A percentile compares a stretch with the other conserved stretches of the same genome.
These are phyloP conservation scores for Drosophila subobscura DNA, from an alignment of 1,140 invertebrate genomes.

Conservation along the genomic window DNA sequence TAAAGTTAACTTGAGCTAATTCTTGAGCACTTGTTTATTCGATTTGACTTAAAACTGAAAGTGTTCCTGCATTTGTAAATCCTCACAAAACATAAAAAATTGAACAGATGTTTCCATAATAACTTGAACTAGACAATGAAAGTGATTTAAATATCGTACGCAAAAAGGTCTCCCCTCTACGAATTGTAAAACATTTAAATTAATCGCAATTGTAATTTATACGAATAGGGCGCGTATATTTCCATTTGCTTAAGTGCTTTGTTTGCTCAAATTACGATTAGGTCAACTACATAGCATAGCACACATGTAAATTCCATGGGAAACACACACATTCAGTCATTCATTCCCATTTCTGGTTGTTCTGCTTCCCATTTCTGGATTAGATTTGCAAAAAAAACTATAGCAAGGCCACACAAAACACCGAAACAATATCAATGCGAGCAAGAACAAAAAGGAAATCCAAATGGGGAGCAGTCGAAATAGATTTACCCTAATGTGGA, in stretches of 20 bases:
- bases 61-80: too few species aligned
- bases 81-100: too few species aligned
- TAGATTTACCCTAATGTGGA: neutral
- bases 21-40: too few species aligned
- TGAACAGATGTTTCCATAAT: too few species aligned
- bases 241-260: constrained; percentile 18
- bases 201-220: constrained; percentile 34
- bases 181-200: constrained; percentile 13
- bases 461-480: neutral
- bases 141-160: too few species aligned
- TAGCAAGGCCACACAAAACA: constrained; percentile 34
- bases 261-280: constrained; percentile 36
- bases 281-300: constrained; percentile 19
- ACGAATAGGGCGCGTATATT: constrained; percentile 1
- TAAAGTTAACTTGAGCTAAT: too few species aligned
- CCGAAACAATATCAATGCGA: constrained; percentile 33
- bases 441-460: constrained; percentile 17
- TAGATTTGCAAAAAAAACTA: constrained; percentile 39
- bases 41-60: too few species aligned
- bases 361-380: constrained; percentile 40
- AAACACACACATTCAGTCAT: neutral
- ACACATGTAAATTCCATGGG: constrained; percentile 29
- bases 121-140: too few species aligned
- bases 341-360: constrained; percentile 31
- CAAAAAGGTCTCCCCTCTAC: neutral